Evolutionary conservation across 2,888 invertebrate species (phyloP), one percentile per base, ranked within the genome.

Genomic region (Lepas anatifera): DNA sequence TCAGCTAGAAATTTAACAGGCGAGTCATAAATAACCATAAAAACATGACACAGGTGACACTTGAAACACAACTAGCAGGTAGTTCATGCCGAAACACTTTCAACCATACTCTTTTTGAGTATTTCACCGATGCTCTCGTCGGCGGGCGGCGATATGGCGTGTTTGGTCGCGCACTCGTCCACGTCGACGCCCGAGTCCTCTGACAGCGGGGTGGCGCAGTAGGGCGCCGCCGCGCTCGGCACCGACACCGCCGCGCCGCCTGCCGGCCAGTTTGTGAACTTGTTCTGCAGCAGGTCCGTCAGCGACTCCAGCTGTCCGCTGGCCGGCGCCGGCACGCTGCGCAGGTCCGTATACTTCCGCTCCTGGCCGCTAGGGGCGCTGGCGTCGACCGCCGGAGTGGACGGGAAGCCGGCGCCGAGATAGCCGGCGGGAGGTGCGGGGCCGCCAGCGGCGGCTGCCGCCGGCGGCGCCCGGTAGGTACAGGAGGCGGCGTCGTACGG

Each of bases 61-160:
- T 46, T 52, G 16, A 52, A 52, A 52, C 52, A 46, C 22, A n/a
- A n/a, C n/a, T n/a, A n/a, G n/a, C n/a, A n/a, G n/a, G n/a, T n/a
- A n/a, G 46, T 3, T 16, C 87, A 91, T 82, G 90, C 90, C 77
- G 88, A 89, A 77, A 90, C 92, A 76, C 91, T 92, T 81, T 93
- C 92, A 78, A 92, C 92, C 86, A 93, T 92, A 73, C 91, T 90
- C 81, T 93, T 92, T 81, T 92, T 93, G 76, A 93, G 92, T 77
- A 94, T 89, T 83, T 93, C 92, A 69, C 92, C 92, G 78, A 93
- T 92, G 80, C 92, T 92, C 77, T 91, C 90, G 13, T 52, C 52
- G 29, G 41, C 48, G 11, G 25, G 72, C 70, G 70, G 73, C n/a
- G n/a, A n/a, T n/a, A n/a, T n/a, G 73, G 72, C 68, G 75, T 78